Conservation (phyloP, 2,113 vertebrate genomes). For the Amphilophus citrinellus region DNA sequence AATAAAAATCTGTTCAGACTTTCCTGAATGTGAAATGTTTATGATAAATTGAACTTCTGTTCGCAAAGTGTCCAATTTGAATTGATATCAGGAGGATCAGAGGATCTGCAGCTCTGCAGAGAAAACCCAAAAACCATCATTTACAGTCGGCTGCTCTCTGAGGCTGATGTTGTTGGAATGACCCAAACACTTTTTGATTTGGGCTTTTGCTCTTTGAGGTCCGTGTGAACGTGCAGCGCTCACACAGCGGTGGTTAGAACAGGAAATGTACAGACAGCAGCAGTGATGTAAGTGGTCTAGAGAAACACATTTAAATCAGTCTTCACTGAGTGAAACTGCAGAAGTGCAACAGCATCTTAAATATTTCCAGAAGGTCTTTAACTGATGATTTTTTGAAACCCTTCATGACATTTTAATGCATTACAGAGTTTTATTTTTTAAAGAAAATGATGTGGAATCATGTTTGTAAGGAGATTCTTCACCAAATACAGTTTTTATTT, state of each 20-base stretch:
- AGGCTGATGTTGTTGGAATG: neutral
- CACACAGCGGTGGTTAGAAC: accelerated
- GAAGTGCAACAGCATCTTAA: neutral
- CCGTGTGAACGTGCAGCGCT: too few relatives aligned
- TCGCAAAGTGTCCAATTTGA: too few relatives aligned
- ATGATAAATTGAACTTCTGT: neutral
- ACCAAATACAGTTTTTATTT: neutral
- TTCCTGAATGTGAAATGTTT: neutral
- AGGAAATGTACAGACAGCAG: accelerated
- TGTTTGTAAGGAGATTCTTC: neutral
- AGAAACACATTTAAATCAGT: too few relatives aligned
- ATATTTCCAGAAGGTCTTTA: neutral
- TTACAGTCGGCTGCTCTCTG: neutral
- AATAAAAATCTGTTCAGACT: too few relatives aligned
- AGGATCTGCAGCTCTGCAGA: neutral
- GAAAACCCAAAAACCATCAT: neutral
- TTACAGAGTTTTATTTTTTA: accelerated
- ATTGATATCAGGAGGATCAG: too few relatives aligned
- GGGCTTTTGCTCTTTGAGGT: too few relatives aligned
- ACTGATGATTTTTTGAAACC: neutral
- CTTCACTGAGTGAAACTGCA: too few relatives aligned
- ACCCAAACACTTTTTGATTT: too few relatives aligned
- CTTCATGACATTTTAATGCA: neutral
- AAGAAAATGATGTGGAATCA: neutral
- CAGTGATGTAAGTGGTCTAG: accelerated